phyloP scores from a whole-genome alignment of 2,113 vertebrate genomes.

The Rutilus rutilus region DNA sequence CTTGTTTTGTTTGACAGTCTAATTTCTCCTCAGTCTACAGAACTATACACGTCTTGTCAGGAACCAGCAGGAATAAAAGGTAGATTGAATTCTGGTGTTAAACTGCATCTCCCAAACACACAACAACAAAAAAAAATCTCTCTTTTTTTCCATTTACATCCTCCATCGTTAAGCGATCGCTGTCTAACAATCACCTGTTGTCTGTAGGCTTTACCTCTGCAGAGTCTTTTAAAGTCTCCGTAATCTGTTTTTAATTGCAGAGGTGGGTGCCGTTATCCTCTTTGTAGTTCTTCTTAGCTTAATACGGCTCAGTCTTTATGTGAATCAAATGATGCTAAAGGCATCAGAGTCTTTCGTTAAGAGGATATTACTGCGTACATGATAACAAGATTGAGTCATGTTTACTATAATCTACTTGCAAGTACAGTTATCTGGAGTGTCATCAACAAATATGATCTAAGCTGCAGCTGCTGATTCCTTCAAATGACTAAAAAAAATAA shows the following conservation, averaged over 20 bases:
- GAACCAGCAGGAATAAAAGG: conserved; percentile 36
- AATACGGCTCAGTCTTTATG: conserved; percentile 70
- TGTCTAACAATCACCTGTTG: conserved; percentile 59
- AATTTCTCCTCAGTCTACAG: conserved; percentile 28
- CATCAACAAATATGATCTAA: conserved; percentile 48
- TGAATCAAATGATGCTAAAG: conserved; percentile 68
- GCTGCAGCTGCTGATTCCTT: conserved; percentile 34
- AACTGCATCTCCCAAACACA: conserved; percentile 4
- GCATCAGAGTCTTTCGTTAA: conserved; percentile 68
- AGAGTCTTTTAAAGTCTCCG: conserved; percentile 19
- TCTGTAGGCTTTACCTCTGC: conserved; percentile 65
- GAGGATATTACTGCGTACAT: conserved; percentile 65
- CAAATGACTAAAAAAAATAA: conserved; percentile 35
- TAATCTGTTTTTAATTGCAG: conserved; percentile 74
- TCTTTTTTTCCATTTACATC: background rate
- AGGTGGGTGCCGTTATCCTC: conserved; percentile 63
- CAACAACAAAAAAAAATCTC: background rate
- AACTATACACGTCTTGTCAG: conserved; percentile 1
- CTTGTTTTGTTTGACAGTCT: conserved; percentile 40
- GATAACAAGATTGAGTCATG: conserved; percentile 72
- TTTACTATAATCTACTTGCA: conserved; percentile 68
- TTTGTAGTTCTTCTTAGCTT: conserved; percentile 66
- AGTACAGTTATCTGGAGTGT: conserved; percentile 51
- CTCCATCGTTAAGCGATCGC: background rate
- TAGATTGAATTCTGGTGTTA: conserved; percentile 1